Base-by-base conservation (phyloP, 2,888 invertebrate genomes). In the Parelbella ahira region DNA sequence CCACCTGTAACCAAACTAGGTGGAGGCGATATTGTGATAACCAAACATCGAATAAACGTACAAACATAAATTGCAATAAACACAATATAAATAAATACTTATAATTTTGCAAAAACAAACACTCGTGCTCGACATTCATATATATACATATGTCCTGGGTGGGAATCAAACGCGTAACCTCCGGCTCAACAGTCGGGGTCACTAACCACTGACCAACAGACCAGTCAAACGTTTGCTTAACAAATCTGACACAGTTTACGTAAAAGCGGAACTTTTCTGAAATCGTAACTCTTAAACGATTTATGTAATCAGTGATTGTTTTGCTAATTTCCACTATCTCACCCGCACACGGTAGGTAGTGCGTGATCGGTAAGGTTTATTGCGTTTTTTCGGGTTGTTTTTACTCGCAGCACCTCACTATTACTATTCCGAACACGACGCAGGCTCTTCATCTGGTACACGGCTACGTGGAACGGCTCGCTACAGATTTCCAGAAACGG, bases 401-500 rank as follows among this genome's bases (percentile, higher is more conserved):
- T 73, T 72, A 76, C 71, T 66, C 72, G 74, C 67, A 42, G 27
- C 15, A 27, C 32, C 24, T 68, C 63, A 63, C 58, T 56, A 63
- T 64, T 83, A 49, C 60, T 72, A 83, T 82, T 72, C 82, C 68
- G 8, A 39, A 6, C 41, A 25, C 13, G 10, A 32, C 39, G 28
- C 54, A 50, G 48, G 63, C 65, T 62, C 59, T 58, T 65, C 71
- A 76, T 75, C 73, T 72, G 53, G 53, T 49, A 49, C 55, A 50
- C 47, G 9, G 18, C 28, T 78, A 73, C 70, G 59, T 63, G 65
- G 71, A 74, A 73, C 62, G 58, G 56, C 63, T 67, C 59, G 61
- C 50, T 61, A 57, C 58, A 56, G 61, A 66, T 76, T 77, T 69
- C 66, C 51, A 73, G 75, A 74, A 81, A 62, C 67, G 64, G 70